Percentiles rank a stretch among this genome's conserved stretches.
phyloP scores from a whole-genome alignment of 92 coral and sea anemone genomes.

The Actinernus sp. region DNA sequence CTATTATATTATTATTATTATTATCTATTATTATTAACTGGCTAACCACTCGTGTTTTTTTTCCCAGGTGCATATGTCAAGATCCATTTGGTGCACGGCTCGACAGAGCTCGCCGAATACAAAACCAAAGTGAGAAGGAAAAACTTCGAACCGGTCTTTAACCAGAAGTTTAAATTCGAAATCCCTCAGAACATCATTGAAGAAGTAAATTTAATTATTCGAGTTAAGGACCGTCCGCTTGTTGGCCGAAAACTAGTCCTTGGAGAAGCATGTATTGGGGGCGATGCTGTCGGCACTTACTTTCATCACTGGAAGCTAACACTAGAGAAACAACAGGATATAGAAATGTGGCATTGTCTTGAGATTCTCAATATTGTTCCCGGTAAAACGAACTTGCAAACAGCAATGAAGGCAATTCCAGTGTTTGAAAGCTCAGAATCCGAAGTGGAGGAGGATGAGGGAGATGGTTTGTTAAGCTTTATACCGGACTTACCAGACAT shows the following conservation, averaged over 20 bases:
- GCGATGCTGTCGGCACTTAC: constrained; percentile 78
- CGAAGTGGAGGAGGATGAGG: constrained; percentile 74
- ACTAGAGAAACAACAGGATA: constrained; percentile 68
- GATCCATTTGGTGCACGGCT: constrained; percentile 85
- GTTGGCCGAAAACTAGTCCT: constrained; percentile 79
- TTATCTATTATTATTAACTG: too few species aligned
- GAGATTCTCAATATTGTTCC: constrained; percentile 82
- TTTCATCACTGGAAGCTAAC: constrained; percentile 83
- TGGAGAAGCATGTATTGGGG: constrained; percentile 86
- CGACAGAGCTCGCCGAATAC: constrained; percentile 65
- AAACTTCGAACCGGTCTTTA: constrained; percentile 84
- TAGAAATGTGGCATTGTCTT: constrained; percentile 88
- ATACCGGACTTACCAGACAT: not conserved
- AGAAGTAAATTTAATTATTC: constrained; percentile 75
- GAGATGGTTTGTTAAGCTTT: constrained; percentile 53
- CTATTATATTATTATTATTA: too few species aligned
- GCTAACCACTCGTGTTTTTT: not conserved
- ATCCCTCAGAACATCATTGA: constrained; percentile 72
- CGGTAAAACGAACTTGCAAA: constrained; percentile 77
- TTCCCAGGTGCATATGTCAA: constrained; percentile 87
- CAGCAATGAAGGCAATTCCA: constrained; percentile 74
- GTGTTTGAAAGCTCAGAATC: constrained; percentile 56
- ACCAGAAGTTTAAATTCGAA: constrained; percentile 62
- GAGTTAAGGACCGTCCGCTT: constrained; percentile 86
- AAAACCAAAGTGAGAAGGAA: constrained; percentile 83